Evolutionary conservation across 1,140 invertebrate species (phyloP), one percentile per base, ranked within the genome.

Genomic region (Tetramorium simillimum): DNA sequence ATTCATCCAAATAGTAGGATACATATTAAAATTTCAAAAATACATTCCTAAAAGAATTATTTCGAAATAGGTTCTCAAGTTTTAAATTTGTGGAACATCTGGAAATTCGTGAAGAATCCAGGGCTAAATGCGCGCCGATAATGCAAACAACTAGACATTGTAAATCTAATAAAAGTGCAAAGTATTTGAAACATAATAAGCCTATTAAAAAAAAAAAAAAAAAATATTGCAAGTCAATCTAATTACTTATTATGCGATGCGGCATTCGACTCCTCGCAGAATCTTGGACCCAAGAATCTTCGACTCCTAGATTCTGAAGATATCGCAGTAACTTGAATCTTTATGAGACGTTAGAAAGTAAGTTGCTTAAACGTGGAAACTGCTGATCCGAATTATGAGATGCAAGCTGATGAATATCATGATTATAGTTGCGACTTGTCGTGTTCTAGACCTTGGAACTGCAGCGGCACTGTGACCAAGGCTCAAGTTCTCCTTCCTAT

Each of bases 401-500:
- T 60, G 14, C 24, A 84, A 84, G 24, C 40, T 60, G 69, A 82
- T 46, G 24, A 75, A 60, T 60, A 81, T 72, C 16, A 46, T 49
- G 53, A 56, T 12, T 60, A 91, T 24, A 53, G 46, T 89, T 91
- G 70, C 81, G 28, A 73, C 51, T 16, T 88, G 72, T 72, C 37
- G 14, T 60, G 72, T 85, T 81, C 46, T 75, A 87, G 18, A 40
- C 40, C 21, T 85, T 81, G 51, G 33, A 73, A 58, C 63, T 87
- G 40, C 37, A 65, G 84, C 43, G 58, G 67, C 65, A 91, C 78
- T 88, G 80, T 91, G 85, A 82, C 80, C 76, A 91, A 78, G 88
- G 75, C 63, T 86, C 18, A 62, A 84, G 24, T 70, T 82, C n/a
- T 62, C 18, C 18, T 69, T 28, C 10, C 14, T 6, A 56, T 4